phyloP scores from a whole-genome alignment of 2,888 invertebrate species.

The Pasiphila rectangulata region DNA sequence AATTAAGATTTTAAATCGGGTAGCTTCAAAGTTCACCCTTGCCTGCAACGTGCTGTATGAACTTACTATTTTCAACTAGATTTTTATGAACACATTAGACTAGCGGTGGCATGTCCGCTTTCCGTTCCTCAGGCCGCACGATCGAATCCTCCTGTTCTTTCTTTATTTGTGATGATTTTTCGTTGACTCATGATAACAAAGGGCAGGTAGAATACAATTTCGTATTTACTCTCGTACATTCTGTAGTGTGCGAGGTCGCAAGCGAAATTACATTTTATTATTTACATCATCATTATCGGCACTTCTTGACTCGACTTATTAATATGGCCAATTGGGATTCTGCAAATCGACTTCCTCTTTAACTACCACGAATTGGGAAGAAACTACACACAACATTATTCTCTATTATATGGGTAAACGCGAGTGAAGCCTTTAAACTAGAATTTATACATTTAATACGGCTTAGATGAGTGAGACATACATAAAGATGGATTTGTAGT shows the following conservation, averaged over 20 bases:
- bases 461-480: too few species aligned
- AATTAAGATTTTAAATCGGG: too few species aligned
- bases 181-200: conserved; percentile 31
- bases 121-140: conserved; percentile 7
- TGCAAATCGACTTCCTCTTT: too few species aligned
- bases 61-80: neutral
- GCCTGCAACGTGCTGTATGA: neutral
- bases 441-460: too few species aligned
- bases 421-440: too few species aligned
- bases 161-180: conserved; percentile 26
- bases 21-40: too few species aligned
- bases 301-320: too few species aligned
- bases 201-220: conserved; percentile 52
- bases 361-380: too few species aligned
- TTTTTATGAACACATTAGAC: conserved; percentile 6
- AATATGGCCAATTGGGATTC: too few species aligned
- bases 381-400: too few species aligned
- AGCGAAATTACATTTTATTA: conserved; percentile 47
- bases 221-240: conserved; percentile 54
- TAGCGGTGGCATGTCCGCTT: conserved; percentile 5
- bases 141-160: conserved; percentile 32
- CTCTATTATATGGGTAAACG: too few species aligned
- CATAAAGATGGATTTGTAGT: too few species aligned
- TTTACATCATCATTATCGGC: neutral
- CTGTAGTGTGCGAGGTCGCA: conserved; percentile 46